phyloP scores from a whole-genome alignment of 37 sponge, comb jelly and placozoan genomes.

The Spongilla lacustris region DNA sequence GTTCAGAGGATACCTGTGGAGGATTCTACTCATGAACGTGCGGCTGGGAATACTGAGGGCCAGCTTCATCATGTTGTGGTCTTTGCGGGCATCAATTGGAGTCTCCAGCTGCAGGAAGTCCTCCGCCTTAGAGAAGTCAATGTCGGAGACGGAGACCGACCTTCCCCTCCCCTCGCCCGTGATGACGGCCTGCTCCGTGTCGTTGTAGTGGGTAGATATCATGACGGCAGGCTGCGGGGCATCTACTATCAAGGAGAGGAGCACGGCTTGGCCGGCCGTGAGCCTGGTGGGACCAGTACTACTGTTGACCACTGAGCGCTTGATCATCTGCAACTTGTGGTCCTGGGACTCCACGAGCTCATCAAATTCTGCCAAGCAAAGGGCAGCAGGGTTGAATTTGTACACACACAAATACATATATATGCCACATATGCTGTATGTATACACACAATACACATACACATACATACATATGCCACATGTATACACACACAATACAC shows the following conservation, averaged over 20 bases:
- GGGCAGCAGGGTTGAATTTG: too few species aligned
- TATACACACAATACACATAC: too few species aligned
- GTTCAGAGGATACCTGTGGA: constrained; percentile 42
- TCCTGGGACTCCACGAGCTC: constrained; percentile 55
- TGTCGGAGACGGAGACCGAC: background rate
- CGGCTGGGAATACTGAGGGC: constrained; percentile 31
- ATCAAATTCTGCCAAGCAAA: constrained; percentile 30
- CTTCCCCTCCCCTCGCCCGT: background rate
- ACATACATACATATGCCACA: background rate
- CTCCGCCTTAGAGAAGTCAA: constrained; percentile 59
- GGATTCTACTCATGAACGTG: constrained; percentile 48
- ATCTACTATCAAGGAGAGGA: constrained; percentile 20
- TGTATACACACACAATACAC: too few species aligned
- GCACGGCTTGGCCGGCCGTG: constrained; percentile 9
- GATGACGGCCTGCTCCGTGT: constrained; percentile 14
- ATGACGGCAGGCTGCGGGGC: constrained; percentile 5
- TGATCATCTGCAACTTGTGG: constrained; percentile 44
- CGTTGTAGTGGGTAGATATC: constrained; percentile 56
- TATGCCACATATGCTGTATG: too few species aligned
- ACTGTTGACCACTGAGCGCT: constrained; percentile 13
- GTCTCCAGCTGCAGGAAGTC: constrained; percentile 53
- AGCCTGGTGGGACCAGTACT: constrained; percentile 18
- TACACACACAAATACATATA: too few species aligned
- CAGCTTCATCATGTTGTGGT: constrained; percentile 49
- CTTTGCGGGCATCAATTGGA: constrained; percentile 55